Evolutionary conservation across 2,113 vertebrate genomes (phyloP), one percentile per base, ranked within the genome.

Genomic region (Melanostigma gelatinosum): DNA sequence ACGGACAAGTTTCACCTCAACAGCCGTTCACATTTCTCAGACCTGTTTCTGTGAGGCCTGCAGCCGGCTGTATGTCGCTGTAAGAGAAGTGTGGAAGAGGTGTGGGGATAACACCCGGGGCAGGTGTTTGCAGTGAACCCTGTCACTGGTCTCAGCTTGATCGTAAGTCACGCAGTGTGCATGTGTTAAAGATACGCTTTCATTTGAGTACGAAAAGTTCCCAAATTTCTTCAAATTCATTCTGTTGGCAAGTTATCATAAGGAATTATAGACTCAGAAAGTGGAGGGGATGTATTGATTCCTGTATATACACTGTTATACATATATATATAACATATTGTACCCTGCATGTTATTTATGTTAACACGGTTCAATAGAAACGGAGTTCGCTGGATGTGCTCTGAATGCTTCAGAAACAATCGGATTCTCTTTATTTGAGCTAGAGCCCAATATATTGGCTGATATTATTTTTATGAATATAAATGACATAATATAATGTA

Each of bases 21-120:
- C 42, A 48, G 70, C 24, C 69, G 46, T 76, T 68, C 69, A 32
- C 36, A 16, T 83, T 77, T 92, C 73, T 91, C 87, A 85, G 90
- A 89, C 87, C 90, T 79, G 80, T 91, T 88, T 88, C 68, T 48
- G 78, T 83, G 70, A 75, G 69, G 42, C 50, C 62, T 20, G 78
- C 52, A 82, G 68, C 68, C 77, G 81, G 81, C 82, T 89, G 86
- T 86, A 62, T 63, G 44, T 48, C 8, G 13, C 29, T 22, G 58
- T 40, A 34, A 24, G 68, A 72, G 2, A 52, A 57, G 77, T 38
- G 72, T 8, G 66, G 89, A 85, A 88, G 58, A 85, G 84, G 75
- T 58, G 36, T 71, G 44, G 72, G 77, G 68, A 73, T 78, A 20
- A n/a, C 11, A 42, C 32, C 24, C 44, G 44, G 36, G 52, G 50